Base-by-base conservation (phyloP, 2,797 vertebrate genomes). In the Neoniphon sammara region DNA sequence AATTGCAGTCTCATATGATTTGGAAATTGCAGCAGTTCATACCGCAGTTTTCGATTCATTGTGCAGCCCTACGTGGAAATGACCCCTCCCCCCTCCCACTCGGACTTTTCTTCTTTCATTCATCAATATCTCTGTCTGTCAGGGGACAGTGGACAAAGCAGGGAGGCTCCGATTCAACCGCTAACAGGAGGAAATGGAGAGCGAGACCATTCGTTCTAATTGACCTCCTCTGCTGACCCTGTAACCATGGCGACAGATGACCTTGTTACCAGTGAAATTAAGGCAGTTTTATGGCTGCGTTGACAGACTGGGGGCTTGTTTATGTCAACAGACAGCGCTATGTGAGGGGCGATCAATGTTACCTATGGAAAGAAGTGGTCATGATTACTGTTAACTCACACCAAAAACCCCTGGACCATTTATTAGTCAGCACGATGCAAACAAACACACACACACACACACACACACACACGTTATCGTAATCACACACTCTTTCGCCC, bases 381-480 rank as follows among this genome's bases (percentile, higher is more conserved):
- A 31, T 44, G 65, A 64, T n/a, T 42, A 82, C 77, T 68, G 73
- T 91, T 90, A 86, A 83, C 84, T 83, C 83, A 86, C 89, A 87
- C 79, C 82, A 84, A 82, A 88, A 88, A 78, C 79, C 85, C 85
- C 81, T 25, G 36, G 82, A 84, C 72, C 78, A 70, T 73, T 75
- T 70, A 87, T 91, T 90, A 91, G 87, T 90, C 85, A 86, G 88
- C 77, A 85, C 1, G 17, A 90, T 80, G 85, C 89, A 88, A 66
- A 87, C 55, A 67, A 30, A 79, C 10, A 7, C 23, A 80, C 66
- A 69, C 25, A 54, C 56, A 20, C 58, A 49, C 46, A 47, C 46
- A 47, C 46, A 67, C 11, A 52, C 15, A 61, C 14, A 44, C 34
- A 57, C 46, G 44, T 58, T 47, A 60, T 62, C 62, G 46, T 11